Conservation (phyloP, 1,140 invertebrate species). For the Drosophila ogumai region DNA sequence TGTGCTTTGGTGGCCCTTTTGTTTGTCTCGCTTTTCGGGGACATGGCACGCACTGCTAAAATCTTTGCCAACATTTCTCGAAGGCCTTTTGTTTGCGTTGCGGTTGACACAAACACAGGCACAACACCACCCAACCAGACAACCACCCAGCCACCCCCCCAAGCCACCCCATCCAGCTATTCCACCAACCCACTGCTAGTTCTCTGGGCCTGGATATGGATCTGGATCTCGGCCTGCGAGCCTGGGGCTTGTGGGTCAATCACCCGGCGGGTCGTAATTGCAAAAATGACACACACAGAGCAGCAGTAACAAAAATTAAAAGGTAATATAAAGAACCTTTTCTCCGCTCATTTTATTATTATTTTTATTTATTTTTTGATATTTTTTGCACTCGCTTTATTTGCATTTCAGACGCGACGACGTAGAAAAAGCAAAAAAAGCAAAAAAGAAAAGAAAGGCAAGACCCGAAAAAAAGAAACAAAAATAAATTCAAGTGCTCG, state of each 20-base stretch:
- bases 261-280: slow-evolving; percentile 67
- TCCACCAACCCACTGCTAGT: slow-evolving; percentile 1
- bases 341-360: slow-evolving; percentile 3
- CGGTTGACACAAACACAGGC: slow-evolving; percentile 34
- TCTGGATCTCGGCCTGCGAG: slow-evolving; percentile 13
- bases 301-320: slow-evolving; percentile 41
- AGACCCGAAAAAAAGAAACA: slow-evolving; percentile 22
- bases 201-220: not conserved
- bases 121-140: not conserved
- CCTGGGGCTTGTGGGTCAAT: slow-evolving; percentile 62
- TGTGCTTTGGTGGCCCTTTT: slow-evolving; percentile 9
- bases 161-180: not conserved
- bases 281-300: slow-evolving; percentile 36
- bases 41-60: slow-evolving; percentile 38
- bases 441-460: slow-evolving; percentile 21
- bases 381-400: slow-evolving; percentile 39
- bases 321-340: slow-evolving; percentile 58
- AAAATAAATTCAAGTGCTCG: slow-evolving; percentile 50
- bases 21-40: slow-evolving; percentile 24
- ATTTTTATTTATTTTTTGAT: not conserved
- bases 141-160: not conserved
- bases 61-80: slow-evolving; percentile 39
- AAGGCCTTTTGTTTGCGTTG: slow-evolving; percentile 31
- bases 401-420: slow-evolving; percentile 63
- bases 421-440: slow-evolving; percentile 32